Evolutionary conservation across 2,113 vertebrate genomes (phyloP), one percentile per base, ranked within the genome.

Genomic region (Sinosuthora webbiana): DNA sequence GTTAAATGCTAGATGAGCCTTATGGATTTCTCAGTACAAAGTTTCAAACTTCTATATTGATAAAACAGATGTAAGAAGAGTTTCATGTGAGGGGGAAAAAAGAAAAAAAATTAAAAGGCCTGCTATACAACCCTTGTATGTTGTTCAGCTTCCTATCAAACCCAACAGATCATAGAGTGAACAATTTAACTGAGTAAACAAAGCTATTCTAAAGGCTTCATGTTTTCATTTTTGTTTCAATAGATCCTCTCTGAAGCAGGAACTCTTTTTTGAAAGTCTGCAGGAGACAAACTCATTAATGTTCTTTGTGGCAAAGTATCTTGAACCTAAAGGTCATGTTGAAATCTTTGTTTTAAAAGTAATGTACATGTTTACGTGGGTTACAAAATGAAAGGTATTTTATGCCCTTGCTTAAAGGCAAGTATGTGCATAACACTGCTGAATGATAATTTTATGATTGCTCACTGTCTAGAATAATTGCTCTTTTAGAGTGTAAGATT

Each of bases 381-480:
- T 77, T 96, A 44, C 30, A 65, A 75, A 90, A 93, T 55, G 4
- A 64, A 83, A 85, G 13, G 10, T 56, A 41, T 69, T 85, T 85
- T 86, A 57, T 86, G 45, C 5, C 11, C 23, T 65, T 44, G 59
- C 55, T 86, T 78, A 76, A 92, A 74, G 76, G 33, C 52, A 93
- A 82, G 18, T 79, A 78, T 80, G 42, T 9, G 25, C 28, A n/a
- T 44, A 64, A 69, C 37, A 53, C 41, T 22, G 15, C 6, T 64
- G 19, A 87, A 82, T n/a, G 37, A 56, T 75, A 71, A 78, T 49
- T 94, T 84, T 57, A 37, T 87, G 49, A 82, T 68, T 84, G 42
- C 17, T 87, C 55, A 83, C 92, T 93, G 64, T 94, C 81, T 71
- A 52, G n/a, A 87, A 87, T 60, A 92, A 91, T 83, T 94, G 31